Conservation (phyloP, 1,140 invertebrate genomes). For the Lysiphlebus fabarum region DNA sequence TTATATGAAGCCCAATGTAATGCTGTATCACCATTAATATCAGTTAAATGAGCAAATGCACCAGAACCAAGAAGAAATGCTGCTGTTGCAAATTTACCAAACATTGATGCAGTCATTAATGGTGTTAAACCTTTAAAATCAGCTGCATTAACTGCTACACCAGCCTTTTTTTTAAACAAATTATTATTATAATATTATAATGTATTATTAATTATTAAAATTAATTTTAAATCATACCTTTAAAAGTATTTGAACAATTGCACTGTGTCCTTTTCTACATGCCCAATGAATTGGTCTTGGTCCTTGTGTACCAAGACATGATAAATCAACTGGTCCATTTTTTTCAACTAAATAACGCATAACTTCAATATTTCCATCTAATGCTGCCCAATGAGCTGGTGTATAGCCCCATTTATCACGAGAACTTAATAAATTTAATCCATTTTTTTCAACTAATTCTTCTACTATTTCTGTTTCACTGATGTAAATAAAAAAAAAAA, state of each 20-base stretch:
- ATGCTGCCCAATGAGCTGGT: constrained; percentile 85
- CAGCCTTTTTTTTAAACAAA: constrained; percentile 54
- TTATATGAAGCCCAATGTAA: constrained; percentile 93
- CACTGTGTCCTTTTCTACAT: constrained; percentile 80
- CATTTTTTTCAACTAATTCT: constrained; percentile 70
- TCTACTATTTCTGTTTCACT: constrained; percentile 74
- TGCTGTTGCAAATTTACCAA: constrained; percentile 83
- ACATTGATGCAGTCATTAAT: constrained; percentile 89
- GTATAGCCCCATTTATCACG: constrained; percentile 89
- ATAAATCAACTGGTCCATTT: constrained; percentile 77
- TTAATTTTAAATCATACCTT: too few relatives aligned
- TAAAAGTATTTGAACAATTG: constrained; percentile 77
- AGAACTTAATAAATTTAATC: constrained; percentile 67
- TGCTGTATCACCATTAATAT: constrained; percentile 89
- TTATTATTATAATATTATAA: too few relatives aligned
- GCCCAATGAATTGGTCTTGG: constrained; percentile 91
- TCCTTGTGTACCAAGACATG: constrained; percentile 82
- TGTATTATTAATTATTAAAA: too few relatives aligned
- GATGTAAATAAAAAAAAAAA: not conserved
- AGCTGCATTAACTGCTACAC: constrained; percentile 83
- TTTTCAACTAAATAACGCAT: constrained; percentile 81
- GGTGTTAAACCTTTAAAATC: constrained; percentile 90
- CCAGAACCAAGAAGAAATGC: constrained; percentile 86
- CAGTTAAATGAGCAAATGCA: constrained; percentile 76
- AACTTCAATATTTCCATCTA: constrained; percentile 80